Evolutionary conservation across 23 tunicate genomes (phyloP), one percentile per base, ranked within the genome.

Genomic region (Trididemnum miniatum): DNA sequence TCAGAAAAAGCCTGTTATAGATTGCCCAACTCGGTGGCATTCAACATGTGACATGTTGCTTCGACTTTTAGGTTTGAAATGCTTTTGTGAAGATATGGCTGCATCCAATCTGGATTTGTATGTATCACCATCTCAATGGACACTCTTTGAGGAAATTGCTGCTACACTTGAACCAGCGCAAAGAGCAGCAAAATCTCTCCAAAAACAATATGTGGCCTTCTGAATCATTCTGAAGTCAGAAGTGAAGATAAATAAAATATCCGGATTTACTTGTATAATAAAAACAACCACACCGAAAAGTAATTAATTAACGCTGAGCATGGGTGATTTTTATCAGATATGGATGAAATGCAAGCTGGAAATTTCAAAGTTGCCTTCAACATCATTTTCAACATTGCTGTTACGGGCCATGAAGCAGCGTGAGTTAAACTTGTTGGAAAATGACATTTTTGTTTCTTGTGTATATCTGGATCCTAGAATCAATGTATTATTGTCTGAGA

Each of bases 381-480:
- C 54, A 44, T 44, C 54, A 44, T 44, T 44, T 44, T 44, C 54
- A 44, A 44, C 54, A 44, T 44, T 44, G 54, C 54, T 44, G 54
- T 44, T 44, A 44, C 15, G 54, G 54, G 54, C 54, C 54, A 44
- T 44, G 54, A 44, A 22, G 69, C 69, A 62, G 29, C 27, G 77
- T 18, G 49, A 34, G 24, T 23, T 27, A 71, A 33, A 35, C 39
- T 71, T 33, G 12, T 20, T 35, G 12, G 28, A 33, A 35, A 30
- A 33, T 34, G 39, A 31, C 39, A 20, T 35, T 71, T 71, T 71
- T 29, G 23, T 34, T 18, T 23, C 39, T 34, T 71, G 39, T 27
- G n/a, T 71, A 7, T 71, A 71, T 35, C 49, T 71, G 38, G 77
- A 71, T 71, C 77, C 77, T 27, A 15, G 77, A 31, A 20, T 20